These are phyloP conservation scores for Microplitis demolitor DNA, from an alignment of 1,140 invertebrate species.

Conservation along the genomic window DNA sequence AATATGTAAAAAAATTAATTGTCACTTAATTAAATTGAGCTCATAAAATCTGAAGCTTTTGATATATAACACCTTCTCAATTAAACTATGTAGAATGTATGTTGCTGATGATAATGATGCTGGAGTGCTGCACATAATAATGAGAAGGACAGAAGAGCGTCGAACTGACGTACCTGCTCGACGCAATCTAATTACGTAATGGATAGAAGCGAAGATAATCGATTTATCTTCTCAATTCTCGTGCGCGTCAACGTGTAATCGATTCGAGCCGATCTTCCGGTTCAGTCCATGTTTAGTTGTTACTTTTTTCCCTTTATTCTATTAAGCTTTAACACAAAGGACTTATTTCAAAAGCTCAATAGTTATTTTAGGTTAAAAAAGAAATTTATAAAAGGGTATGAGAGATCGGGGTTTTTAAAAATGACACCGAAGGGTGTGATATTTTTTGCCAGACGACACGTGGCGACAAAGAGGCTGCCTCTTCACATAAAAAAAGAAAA, in stretches of 20 bases:
- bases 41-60: not conserved
- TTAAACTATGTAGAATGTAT: not conserved
- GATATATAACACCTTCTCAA: not conserved
- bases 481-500: too few relatives aligned
- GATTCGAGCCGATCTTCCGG: slow-evolving; percentile 1
- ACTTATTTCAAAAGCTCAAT: not conserved
- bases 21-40: too few relatives aligned
- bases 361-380: not conserved
- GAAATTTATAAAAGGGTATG: not conserved
- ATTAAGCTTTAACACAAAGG: not conserved
- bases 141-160: not conserved
- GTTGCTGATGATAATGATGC: not conserved
- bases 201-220: slow-evolving; percentile 26
- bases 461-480: too few relatives aligned
- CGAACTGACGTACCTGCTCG: slow-evolving; percentile 16
- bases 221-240: slow-evolving; percentile 23
- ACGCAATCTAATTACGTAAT: slow-evolving; percentile 25
- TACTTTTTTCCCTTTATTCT: too few relatives aligned
- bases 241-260: slow-evolving; percentile 19
- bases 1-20: too few relatives aligned
- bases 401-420: too few relatives aligned
- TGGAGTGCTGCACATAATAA: not conserved
- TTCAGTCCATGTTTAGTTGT: not conserved
- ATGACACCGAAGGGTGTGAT: too few relatives aligned
- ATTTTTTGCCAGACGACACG: too few relatives aligned